A percentile compares a stretch with the other conserved stretches of the same genome.
Evolutionary conservation across 2,797 vertebrate species (phyloP).

Genomic region (Telmatherina bonti): DNA sequence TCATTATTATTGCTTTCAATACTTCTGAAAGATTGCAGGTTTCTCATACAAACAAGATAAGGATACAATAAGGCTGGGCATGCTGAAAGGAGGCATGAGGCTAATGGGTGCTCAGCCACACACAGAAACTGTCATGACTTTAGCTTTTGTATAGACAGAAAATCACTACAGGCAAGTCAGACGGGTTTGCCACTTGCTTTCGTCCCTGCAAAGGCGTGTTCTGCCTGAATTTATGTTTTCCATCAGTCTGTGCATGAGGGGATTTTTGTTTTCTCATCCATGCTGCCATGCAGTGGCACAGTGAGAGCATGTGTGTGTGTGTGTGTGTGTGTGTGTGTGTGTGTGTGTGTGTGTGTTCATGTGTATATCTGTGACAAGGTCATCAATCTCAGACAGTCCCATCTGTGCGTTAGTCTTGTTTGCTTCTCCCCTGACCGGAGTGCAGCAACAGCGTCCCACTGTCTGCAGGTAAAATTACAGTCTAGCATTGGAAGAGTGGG

Average conservation of each 20-base stretch:
- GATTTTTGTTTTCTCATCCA: constrained; percentile 29
- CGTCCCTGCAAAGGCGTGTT: constrained; percentile 17
- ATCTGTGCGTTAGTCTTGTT: constrained; percentile 68
- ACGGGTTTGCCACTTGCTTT: constrained; percentile 18
- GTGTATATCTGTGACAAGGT: constrained; percentile 50
- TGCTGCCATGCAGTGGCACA: constrained; percentile 8
- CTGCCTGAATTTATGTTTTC: constrained; percentile 41
- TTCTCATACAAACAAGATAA: constrained; percentile 46
- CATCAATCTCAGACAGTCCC: constrained; percentile 66
- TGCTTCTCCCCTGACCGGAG: constrained; percentile 62
- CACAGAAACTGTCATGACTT: constrained; percentile 14
- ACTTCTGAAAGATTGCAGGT: constrained; percentile 46
- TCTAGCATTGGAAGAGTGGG: not conserved
- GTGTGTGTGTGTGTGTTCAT: not conserved
- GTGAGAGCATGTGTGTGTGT: not conserved
- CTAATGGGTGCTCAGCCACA: constrained; percentile 36
- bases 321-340: too few species aligned
- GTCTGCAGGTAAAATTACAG: constrained; percentile 54
- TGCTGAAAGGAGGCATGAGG: constrained; percentile 14
- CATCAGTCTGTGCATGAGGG: constrained; percentile 12
- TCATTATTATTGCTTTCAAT: constrained; percentile 40
- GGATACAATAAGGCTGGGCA: constrained; percentile 26
- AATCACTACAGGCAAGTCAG: constrained; percentile 16
- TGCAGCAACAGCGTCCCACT: constrained; percentile 44
- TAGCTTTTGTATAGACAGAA: constrained; percentile 19